Evolutionary conservation across 2,797 vertebrate species (phyloP).

Genomic region (Myotis daubentonii): DNA sequence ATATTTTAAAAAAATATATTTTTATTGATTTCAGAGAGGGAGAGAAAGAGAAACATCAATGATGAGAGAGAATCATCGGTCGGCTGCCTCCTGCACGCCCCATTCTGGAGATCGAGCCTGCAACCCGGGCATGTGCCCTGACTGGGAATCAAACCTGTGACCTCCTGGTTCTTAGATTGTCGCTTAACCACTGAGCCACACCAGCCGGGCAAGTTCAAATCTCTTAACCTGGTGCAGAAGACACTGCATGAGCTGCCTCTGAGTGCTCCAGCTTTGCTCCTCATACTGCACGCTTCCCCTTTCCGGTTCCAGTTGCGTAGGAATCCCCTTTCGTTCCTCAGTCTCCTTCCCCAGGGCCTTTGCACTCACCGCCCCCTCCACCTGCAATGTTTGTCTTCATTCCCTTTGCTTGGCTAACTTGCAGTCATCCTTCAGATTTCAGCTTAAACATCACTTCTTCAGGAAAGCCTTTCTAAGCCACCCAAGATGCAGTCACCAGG

Average conservation of each 20-base stretch:
- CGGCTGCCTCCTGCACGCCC: too few relatives aligned
- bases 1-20: too few relatives aligned
- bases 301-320: too few relatives aligned
- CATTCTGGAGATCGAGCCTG: too few relatives aligned
- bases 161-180: too few relatives aligned
- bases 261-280: neutral
- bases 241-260: accelerated
- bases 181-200: too few relatives aligned
- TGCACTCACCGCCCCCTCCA: neutral
- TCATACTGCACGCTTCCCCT: neutral
- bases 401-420: neutral
- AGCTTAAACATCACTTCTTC: neutral
- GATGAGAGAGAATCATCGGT: too few relatives aligned
- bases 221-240: neutral
- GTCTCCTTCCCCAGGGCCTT: neutral
- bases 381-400: neutral
- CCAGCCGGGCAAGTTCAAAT: neutral
- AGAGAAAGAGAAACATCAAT: too few relatives aligned
- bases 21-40: too few relatives aligned
- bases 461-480: neutral
- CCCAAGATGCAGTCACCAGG: neutral
- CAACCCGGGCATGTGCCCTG: too few relatives aligned
- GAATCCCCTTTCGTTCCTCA: neutral
- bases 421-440: neutral
- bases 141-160: too few relatives aligned